Evolutionary conservation across 2,797 vertebrate genomes (phyloP).

Genomic region (Vespertilio murinus): DNA sequence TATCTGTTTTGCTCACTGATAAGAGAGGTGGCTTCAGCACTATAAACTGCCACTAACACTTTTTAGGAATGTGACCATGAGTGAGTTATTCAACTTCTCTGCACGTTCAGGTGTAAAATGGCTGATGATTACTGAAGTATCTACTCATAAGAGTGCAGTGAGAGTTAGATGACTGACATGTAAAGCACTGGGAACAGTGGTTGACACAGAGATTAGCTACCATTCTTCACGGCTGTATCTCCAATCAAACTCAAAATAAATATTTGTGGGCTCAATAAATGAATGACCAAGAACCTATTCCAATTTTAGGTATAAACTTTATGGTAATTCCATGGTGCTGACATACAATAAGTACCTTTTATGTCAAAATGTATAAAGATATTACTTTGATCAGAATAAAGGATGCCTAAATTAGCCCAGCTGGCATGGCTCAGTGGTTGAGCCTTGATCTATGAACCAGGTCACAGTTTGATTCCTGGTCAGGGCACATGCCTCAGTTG

Average conservation of each 20-base stretch:
- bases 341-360: neutral
- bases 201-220: neutral
- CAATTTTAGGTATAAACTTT: neutral
- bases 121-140: neutral
- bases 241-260: neutral
- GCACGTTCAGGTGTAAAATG: neutral
- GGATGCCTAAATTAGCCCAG: neutral
- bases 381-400: neutral
- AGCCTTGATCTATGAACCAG: no score
- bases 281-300: neutral
- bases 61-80: neutral
- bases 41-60: neutral
- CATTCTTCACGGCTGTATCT: neutral
- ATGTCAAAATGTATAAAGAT: neutral
- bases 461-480: no score
- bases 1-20: neutral
- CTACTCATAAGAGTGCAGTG: no score
- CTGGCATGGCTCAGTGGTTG: no score
- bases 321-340: neutral
- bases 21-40: neutral
- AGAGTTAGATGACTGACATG: neutral
- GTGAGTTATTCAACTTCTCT: neutral
- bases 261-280: neutral
- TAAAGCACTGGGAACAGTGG: neutral
- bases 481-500: no score